Conservation (phyloP, 2,113 vertebrate species). For the Macroglossus sobrinus region DNA sequence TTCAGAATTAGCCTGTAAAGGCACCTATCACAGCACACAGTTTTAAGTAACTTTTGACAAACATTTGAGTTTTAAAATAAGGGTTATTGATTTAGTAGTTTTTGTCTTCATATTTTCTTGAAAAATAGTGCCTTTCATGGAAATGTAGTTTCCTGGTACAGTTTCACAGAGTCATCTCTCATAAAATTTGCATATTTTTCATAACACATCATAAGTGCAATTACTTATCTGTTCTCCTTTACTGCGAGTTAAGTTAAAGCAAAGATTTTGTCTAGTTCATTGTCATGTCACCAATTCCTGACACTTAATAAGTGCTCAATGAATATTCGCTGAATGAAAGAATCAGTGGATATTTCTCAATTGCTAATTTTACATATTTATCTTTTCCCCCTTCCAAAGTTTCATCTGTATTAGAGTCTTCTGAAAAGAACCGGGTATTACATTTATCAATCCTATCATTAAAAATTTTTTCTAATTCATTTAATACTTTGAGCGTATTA, state of each 20-base stretch:
- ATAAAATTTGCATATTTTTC: constrained; percentile 17
- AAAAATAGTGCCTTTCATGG: neutral
- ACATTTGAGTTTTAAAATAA: neutral
- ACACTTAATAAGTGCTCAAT: neutral
- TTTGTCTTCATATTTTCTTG: constrained; percentile 1
- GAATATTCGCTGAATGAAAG: constrained; percentile 9
- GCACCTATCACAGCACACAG: neutral
- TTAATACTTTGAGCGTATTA: neutral
- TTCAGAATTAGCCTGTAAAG: neutral
- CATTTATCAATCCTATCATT: neutral
- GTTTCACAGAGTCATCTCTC: neutral
- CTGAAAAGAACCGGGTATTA: neutral
- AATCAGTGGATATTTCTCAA: neutral
- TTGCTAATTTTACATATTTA: neutral
- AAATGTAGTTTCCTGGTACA: neutral
- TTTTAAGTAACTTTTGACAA: neutral
- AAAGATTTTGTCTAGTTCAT: neutral
- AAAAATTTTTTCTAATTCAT: neutral
- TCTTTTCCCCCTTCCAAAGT: neutral
- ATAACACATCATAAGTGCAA: neutral
- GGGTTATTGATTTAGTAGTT: neutral
- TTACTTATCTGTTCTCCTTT: neutral
- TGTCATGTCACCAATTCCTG: neutral
- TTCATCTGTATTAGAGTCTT: neutral
- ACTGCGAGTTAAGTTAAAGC: neutral